A percentile compares a stretch with the other conserved stretches of the same genome.
Evolutionary conservation across 2,113 vertebrate species (phyloP).

Genomic region (Scophthalmus maximus): DNA sequence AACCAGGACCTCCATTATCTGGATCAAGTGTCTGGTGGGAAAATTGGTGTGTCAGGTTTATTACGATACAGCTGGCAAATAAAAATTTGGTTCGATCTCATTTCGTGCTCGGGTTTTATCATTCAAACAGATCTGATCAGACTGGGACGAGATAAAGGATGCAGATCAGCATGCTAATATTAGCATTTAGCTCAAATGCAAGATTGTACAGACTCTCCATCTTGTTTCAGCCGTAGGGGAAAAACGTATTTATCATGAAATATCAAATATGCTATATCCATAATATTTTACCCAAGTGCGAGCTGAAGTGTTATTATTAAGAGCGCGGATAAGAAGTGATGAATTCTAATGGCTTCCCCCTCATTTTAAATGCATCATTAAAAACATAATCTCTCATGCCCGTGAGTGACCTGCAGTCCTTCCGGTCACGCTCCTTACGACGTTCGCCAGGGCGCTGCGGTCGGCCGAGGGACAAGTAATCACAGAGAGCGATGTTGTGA

Average conservation of each 20-base stretch:
- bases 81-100: too few species aligned
- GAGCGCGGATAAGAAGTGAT: not conserved
- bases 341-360: not conserved
- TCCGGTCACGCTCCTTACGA: not conserved
- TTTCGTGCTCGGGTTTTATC: too few species aligned
- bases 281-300: not conserved
- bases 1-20: too few species aligned
- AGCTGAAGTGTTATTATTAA: not conserved
- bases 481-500: not conserved
- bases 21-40: too few species aligned
- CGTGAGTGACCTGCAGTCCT: not conserved
- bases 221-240: too few species aligned
- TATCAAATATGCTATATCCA: not conserved
- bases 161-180: not conserved
- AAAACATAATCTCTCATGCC: conserved; percentile 1
- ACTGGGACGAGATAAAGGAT: too few species aligned
- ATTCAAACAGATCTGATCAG: too few species aligned
- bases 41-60: too few species aligned
- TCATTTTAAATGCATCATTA: conserved; percentile 11
- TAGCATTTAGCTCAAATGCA: not conserved
- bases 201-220: not conserved
- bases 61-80: too few species aligned
- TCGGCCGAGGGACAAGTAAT: conserved; percentile 26
- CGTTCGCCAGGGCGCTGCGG: not conserved
- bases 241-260: too few species aligned